Percentiles rank a stretch among this genome's conserved stretches.
Conservation (phyloP, 2,797 vertebrate species). For the Fratercula arctica region DNA sequence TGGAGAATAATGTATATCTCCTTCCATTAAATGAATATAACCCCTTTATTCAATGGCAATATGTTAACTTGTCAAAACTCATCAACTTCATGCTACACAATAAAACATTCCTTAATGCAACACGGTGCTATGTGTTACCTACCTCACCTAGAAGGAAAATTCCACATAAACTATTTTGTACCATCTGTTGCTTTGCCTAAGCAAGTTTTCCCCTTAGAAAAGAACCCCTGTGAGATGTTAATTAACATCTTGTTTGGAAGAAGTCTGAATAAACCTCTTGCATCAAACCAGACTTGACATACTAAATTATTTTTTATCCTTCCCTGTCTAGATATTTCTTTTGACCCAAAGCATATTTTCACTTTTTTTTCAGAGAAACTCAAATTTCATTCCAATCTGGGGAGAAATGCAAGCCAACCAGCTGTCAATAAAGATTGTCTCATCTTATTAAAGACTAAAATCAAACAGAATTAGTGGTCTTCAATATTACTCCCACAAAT, state of each 20-base stretch:
- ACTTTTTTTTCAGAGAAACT: not conserved
- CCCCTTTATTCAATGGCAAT: not conserved
- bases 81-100: not conserved
- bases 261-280: not conserved
- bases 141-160: not conserved
- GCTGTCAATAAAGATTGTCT: not conserved
- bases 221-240: not conserved
- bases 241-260: not conserved
- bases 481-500: not conserved
- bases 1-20: not conserved
- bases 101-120: not conserved
- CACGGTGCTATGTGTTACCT: not conserved
- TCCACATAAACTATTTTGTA: not conserved
- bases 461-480: not conserved
- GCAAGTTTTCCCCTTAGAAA: not conserved
- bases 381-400: not conserved
- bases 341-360: not conserved
- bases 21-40: not conserved
- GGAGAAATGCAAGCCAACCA: not conserved
- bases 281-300: not conserved
- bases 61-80: constrained; percentile 5
- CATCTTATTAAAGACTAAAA: not conserved
- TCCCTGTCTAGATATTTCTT: not conserved
- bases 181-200: not conserved
- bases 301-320: not conserved